Conservation (phyloP, 2,113 vertebrate species). For the Chinchilla lanigera region DNA sequence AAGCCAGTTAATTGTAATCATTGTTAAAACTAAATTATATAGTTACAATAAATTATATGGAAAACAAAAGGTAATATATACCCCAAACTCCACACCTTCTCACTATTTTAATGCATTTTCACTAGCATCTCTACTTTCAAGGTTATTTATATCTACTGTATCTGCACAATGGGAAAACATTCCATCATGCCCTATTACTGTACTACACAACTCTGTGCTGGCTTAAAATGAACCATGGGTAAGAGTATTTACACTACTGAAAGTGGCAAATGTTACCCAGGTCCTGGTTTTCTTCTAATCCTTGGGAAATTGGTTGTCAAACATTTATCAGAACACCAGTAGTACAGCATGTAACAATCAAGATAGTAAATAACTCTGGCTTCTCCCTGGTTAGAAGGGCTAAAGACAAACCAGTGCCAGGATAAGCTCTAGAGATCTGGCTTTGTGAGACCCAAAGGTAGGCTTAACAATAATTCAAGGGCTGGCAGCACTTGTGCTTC, state of each 20-base stretch:
- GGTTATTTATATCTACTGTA: neutral
- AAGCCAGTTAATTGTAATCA: neutral
- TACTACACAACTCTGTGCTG: neutral
- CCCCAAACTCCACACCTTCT: neutral
- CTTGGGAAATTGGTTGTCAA: neutral
- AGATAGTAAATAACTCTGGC: neutral
- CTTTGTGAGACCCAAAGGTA: neutral
- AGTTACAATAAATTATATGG: neutral
- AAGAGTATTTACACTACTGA: neutral
- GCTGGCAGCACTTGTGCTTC: neutral
- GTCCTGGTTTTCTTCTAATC: neutral
- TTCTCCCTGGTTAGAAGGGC: neutral
- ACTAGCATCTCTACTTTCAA: neutral
- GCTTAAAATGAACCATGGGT: neutral
- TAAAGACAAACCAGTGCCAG: neutral
- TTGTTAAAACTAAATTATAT: conserved; percentile 46
- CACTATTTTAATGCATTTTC: neutral
- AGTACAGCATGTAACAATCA: accelerated
- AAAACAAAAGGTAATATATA: neutral
- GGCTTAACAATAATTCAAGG: neutral
- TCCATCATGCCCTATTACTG: accelerated
- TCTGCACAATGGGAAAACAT: neutral
- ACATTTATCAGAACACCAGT: neutral
- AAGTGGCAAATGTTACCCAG: neutral
- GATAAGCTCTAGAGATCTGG: neutral